Percentiles rank a stretch among this genome's conserved stretches.
phyloP scores from a whole-genome alignment of 1,140 invertebrate species.

The Plodia interpunctella region DNA sequence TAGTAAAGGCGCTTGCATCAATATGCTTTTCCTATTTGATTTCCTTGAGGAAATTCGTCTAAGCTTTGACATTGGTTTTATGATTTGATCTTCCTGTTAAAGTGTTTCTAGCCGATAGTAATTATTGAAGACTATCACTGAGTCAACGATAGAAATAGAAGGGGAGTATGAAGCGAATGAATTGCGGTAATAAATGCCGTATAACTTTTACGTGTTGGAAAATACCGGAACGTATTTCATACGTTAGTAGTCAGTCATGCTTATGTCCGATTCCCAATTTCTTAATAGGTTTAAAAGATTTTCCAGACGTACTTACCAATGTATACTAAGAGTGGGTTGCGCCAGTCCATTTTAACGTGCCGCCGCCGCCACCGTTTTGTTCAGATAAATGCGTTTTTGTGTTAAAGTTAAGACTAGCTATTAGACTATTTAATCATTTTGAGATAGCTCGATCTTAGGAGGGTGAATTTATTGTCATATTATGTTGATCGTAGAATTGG shows the following conservation, averaged over 20 bases:
- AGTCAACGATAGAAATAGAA: no score
- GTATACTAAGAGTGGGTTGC: no score
- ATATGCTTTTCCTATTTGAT: not conserved
- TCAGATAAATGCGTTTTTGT: no score
- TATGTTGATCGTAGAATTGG: no score
- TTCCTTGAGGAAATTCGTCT: not conserved
- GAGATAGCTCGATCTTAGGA: no score
- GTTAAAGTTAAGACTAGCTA: no score
- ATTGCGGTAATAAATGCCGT: no score
- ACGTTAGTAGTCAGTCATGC: not conserved
- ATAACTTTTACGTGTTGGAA: not conserved
- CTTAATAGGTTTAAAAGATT: not conserved
- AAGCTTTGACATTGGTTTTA: not conserved
- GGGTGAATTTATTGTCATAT: no score
- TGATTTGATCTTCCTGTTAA: not conserved
- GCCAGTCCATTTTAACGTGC: no score
- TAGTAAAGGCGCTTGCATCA: not conserved
- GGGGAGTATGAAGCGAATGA: no score
- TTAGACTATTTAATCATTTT: no score
- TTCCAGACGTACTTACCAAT: not conserved
- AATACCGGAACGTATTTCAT: not conserved
- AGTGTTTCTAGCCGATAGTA: not conserved
- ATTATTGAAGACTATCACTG: not conserved
- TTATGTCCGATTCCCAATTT: not conserved
- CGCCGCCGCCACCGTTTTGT: no score